Conservation (phyloP, 2,888 invertebrate species). For the Papilio elwesi region DNA sequence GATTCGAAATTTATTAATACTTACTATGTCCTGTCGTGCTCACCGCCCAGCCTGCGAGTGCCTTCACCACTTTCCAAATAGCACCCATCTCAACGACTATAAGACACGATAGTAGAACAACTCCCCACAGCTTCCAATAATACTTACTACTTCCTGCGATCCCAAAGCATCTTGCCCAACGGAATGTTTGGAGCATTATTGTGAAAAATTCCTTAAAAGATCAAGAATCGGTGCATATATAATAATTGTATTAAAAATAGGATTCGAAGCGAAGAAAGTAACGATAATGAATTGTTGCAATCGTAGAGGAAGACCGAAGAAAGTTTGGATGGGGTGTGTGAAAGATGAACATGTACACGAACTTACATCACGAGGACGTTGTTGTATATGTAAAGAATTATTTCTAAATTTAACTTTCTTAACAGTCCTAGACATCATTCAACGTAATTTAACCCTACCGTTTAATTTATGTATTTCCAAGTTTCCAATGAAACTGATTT, state of each 20-base stretch:
- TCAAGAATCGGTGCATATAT: neutral
- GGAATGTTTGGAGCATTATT: conserved; percentile 56
- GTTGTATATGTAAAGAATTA: neutral
- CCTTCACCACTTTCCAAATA: conserved; percentile 65
- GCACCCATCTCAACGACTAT: conserved; percentile 54
- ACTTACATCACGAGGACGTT: conserved; percentile 13
- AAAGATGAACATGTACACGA: neutral
- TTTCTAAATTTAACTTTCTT: neutral
- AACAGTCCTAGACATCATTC: neutral
- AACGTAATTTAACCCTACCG: neutral
- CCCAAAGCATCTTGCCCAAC: conserved; percentile 59
- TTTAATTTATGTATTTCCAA: neutral
- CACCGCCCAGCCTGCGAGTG: conserved; percentile 61
- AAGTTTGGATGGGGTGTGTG: too few species aligned
- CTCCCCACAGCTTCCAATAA: conserved; percentile 58
- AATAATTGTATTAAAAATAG: neutral
- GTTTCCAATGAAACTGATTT: neutral
- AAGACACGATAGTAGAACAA: conserved; percentile 50
- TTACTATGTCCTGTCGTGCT: conserved; percentile 61
- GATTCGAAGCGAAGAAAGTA: too few species aligned
- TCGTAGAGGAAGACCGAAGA: too few species aligned
- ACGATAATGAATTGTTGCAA: too few species aligned
- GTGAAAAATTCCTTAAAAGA: conserved; percentile 58
- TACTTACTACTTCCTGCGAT: conserved; percentile 52
- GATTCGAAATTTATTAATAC: conserved; percentile 43